phyloP scores from a whole-genome alignment of 2,888 invertebrate species.

The Candidula unifasciata region DNA sequence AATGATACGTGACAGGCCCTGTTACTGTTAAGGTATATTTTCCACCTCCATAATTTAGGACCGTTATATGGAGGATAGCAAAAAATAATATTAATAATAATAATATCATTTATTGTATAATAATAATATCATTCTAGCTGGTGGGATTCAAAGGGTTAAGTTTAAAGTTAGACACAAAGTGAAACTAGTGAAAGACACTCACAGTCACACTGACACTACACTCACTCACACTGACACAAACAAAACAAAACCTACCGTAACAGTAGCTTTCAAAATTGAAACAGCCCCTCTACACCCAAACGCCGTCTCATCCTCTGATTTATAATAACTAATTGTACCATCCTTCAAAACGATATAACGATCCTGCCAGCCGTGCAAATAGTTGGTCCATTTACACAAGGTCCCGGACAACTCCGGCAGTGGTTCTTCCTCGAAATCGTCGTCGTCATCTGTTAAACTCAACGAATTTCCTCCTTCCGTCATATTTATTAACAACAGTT shows the following conservation, averaged over 20 bases:
- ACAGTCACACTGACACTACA: neutral
- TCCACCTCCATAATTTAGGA: too few relatives aligned
- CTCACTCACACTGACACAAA: neutral
- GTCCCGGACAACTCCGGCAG: conserved; percentile 90
- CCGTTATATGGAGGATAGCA: too few relatives aligned
- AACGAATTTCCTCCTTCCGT: conserved; percentile 73
- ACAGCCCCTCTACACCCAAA: conserved; percentile 98
- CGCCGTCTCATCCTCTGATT: conserved; percentile 95
- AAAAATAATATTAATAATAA: too few relatives aligned
- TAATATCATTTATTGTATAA: too few relatives aligned
- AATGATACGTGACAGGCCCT: too few relatives aligned
- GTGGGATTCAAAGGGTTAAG: too few relatives aligned
- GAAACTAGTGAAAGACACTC: neutral
- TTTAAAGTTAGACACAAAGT: too few relatives aligned
- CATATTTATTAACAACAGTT: conserved; percentile 60
- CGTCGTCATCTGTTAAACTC: conserved; percentile 76
- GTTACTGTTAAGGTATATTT: too few relatives aligned
- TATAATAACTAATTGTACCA: conserved; percentile 97
- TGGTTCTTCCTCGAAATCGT: conserved; percentile 73
- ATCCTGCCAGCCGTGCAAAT: conserved; percentile 98
- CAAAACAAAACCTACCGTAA: conserved; percentile 84
- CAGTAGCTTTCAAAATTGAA: conserved; percentile 93
- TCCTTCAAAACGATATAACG: conserved; percentile 97
- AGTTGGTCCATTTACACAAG: conserved; percentile 98
- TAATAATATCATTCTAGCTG: too few relatives aligned